phyloP scores from a whole-genome alignment of 2,797 vertebrate genomes.

The Enoplosus armatus region DNA sequence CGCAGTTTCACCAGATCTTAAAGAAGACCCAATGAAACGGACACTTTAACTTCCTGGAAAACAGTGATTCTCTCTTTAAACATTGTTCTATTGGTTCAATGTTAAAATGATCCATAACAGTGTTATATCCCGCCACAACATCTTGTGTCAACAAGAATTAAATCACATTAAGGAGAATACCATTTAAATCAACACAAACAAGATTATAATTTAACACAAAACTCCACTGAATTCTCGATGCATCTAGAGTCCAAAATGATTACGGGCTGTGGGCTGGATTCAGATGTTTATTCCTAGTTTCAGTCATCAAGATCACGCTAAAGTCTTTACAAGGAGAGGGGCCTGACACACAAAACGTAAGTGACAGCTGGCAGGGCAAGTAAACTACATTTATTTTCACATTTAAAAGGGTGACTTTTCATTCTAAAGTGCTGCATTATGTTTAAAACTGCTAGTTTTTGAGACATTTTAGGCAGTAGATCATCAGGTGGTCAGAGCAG shows the following conservation, averaged over 20 bases:
- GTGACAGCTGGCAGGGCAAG: not conserved
- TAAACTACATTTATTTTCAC: not conserved
- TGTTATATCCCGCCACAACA: not conserved
- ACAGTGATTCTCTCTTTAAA: not conserved
- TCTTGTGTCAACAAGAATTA: not conserved
- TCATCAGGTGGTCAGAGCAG: constrained; percentile 18
- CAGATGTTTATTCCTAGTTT: not conserved
- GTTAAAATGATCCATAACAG: not conserved
- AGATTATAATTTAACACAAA: too few relatives aligned
- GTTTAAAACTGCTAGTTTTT: constrained; percentile 1
- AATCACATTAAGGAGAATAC: not conserved
- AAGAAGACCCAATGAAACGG: not conserved
- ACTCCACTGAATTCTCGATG: not conserved
- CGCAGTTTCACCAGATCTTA: not conserved
- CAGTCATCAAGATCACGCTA: not conserved
- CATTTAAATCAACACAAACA: too few relatives aligned
- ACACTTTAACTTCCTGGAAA: not conserved
- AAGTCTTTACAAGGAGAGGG: not conserved
- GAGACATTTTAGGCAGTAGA: constrained; percentile 14
- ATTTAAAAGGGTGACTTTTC: not conserved
- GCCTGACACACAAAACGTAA: not conserved
- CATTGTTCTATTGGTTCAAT: not conserved
- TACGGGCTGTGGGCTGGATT: not conserved
- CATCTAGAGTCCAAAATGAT: not conserved
- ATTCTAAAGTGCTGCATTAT: not conserved